Evolutionary conservation across 1,140 invertebrate genomes (phyloP), one percentile per base, ranked within the genome.

Genomic region (Nebria ingens): DNA sequence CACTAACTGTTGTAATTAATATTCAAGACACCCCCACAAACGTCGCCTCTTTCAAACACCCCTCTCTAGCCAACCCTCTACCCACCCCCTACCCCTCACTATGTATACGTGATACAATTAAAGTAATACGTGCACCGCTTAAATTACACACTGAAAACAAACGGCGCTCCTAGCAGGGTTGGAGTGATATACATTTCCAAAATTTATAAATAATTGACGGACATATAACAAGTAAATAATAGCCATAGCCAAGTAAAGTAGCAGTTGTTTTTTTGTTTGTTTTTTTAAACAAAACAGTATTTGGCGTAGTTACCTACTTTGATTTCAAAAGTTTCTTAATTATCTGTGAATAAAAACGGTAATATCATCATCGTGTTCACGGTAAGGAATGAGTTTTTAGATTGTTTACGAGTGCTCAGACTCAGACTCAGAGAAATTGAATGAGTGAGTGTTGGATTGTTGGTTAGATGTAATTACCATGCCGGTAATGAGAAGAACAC

Each of bases 81-180:
- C n/a, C 25, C 25, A 34, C 25, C n/a, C n/a, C 25, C 25, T 34
- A 13, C 40, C 9, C 17, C 40, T 9, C 40, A 45, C 11, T 20
- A 3, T 11, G 6, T 51, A 9, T 51, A 49, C 55, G 55, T 56
- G 55, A 56, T 56, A 56, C 55, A 56, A 56, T 56, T 51, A 56
- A 56, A 56, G 50, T 25, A 40, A 34, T 56, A 56, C 55, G 55
- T 56, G 55, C 50, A 13, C 20, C 22, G 54, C 49, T 45, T 56
- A 29, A 23, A 51, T 45, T 45, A 45, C 54, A 45, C 9, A 45
- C 3, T 45, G 40, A 9, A 45, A 6, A n/a, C n/a, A n/a, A n/a
- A n/a, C 25, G 25, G 4, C 13, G 25, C 25, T 45, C 9, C 3
- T 34, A 45, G 3, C 40, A 45, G 17, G 9, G 17, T 17, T 4